Conservation (phyloP, 2,113 vertebrate genomes). For the Tonatia bakeri region DNA sequence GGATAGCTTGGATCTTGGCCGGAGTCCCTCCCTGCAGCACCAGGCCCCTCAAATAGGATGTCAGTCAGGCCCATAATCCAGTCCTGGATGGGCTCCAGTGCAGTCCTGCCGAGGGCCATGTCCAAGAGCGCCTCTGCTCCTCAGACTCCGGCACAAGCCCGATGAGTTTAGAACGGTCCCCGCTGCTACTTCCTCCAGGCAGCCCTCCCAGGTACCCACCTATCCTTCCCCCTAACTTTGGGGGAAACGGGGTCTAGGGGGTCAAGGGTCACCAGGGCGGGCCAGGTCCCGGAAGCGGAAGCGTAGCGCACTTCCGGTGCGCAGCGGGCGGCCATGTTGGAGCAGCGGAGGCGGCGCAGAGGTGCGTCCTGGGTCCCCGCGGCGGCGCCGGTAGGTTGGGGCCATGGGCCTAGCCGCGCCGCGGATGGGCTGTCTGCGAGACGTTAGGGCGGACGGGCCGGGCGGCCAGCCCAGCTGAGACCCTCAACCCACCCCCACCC, state of each 20-base stretch:
- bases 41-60: neutral
- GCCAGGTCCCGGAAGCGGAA: conserved; percentile 76
- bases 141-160: neutral
- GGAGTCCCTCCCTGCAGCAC: neutral
- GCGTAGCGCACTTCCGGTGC: conserved; percentile 73
- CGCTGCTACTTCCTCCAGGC: conserved; percentile 43
- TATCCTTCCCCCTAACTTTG: neutral
- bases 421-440: conserved; percentile 46
- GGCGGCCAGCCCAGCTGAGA: neutral
- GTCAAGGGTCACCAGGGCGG: conserved; percentile 67
- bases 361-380: conserved; percentile 74
- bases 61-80: neutral
- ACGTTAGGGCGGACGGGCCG: conserved; percentile 41
- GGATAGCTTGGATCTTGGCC: neutral
- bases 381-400: conserved; percentile 79
- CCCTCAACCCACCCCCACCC: neutral
- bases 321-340: conserved; percentile 83
- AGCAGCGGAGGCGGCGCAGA: conserved; percentile 77
- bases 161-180: neutral
- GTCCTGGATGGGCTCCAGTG: neutral
- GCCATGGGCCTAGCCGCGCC: conserved; percentile 60
- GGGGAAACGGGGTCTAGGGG: neutral
- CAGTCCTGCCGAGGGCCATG: neutral
- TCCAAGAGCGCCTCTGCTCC: neutral
- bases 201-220: conserved; percentile 17